Evolutionary conservation across 2,888 invertebrate genomes (phyloP).

Genomic region (Sesia bembeciformis): DNA sequence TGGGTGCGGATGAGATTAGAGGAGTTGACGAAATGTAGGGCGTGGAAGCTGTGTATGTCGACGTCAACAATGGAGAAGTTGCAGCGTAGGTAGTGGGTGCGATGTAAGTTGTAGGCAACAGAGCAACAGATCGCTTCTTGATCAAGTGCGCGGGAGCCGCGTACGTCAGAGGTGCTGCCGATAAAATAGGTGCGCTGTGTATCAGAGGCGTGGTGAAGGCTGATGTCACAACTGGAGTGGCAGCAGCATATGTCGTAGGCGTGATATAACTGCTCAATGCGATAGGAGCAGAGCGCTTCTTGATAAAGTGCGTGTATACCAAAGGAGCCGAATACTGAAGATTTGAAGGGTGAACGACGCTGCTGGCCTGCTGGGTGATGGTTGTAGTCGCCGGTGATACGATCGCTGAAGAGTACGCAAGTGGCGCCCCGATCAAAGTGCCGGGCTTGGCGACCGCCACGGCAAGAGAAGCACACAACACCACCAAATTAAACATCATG

Average conservation of each 20-base stretch:
- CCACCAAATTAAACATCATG: conserved; percentile 70
- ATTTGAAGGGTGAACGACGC: conserved; percentile 58
- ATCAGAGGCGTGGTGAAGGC: conserved; percentile 11
- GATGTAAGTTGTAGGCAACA: conserved; percentile 20
- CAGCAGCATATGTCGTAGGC: conserved; percentile 16
- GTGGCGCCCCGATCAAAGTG: conserved; percentile 16
- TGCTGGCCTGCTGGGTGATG: conserved; percentile 51
- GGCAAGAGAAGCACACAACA: conserved; percentile 76
- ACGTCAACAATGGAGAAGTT: conserved; percentile 26
- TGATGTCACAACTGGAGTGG: conserved; percentile 8
- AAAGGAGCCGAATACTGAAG: conserved; percentile 32
- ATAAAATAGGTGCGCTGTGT: conserved; percentile 13
- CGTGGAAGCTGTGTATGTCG: conserved; percentile 30
- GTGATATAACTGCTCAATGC: conserved; percentile 13
- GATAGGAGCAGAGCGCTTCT: conserved; percentile 23
- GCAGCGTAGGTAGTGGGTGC: conserved; percentile 24
- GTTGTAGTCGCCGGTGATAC: conserved; percentile 42
- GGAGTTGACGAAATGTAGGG: conserved; percentile 30
- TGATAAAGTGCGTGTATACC: conserved; percentile 38
- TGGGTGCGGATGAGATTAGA: conserved; percentile 27
- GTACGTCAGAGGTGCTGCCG: conserved; percentile 15
- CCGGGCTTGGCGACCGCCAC: conserved; percentile 63
- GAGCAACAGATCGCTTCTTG: conserved; percentile 35
- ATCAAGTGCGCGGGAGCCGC: conserved; percentile 30
- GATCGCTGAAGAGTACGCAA: conserved; percentile 27